Base-by-base conservation (phyloP, 2,888 invertebrate species). In the Glaucopsyche alexis region DNA sequence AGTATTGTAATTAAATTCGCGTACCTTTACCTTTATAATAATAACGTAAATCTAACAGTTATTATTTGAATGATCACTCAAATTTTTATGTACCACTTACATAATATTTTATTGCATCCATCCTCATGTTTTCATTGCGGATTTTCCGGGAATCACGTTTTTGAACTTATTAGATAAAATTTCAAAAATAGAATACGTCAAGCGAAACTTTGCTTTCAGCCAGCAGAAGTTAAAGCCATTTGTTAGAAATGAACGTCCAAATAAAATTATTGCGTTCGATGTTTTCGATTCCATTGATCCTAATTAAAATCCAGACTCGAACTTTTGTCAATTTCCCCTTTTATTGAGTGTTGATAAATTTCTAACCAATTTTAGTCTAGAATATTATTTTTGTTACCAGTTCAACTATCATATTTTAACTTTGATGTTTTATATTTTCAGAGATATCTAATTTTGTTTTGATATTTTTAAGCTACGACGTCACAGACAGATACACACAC, bases 151-250 rank as follows among this genome's bases (percentile, higher is more conserved):
- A 29, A 38, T 13, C 29, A 16, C 19, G 29, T 47, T 69, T 19
- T 29, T 19, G 11, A 69, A 47, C 67, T 73, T 73, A 75, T 52
- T 75, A 76, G 73, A 76, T 78, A 81, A 77, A 81, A 84, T 83
- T 85, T 86, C 80, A 80, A 86, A 88, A 88, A 88, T 87, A 85
- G 85, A 83, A 84, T 81, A 81, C 83, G 81, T 82, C 79, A 79
- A 81, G 81, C 81, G 29, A 78, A 90, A 91, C 90, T 91, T 90
- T 88, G 85, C 89, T 88, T 84, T 89, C 80, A 88, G 82, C 82
- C 81, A 81, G 81, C 82, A 80, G 77, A 79, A 83, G 79, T 80
- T 80, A 83, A 85, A 85, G 79, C 85, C 82, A 86, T 89, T 89
- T 81, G 83, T 84, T 84, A 83, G 76, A 78, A 78, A 79, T 77